Conservation (phyloP, 2,797 vertebrate species). For the Xenopus petersii region DNA sequence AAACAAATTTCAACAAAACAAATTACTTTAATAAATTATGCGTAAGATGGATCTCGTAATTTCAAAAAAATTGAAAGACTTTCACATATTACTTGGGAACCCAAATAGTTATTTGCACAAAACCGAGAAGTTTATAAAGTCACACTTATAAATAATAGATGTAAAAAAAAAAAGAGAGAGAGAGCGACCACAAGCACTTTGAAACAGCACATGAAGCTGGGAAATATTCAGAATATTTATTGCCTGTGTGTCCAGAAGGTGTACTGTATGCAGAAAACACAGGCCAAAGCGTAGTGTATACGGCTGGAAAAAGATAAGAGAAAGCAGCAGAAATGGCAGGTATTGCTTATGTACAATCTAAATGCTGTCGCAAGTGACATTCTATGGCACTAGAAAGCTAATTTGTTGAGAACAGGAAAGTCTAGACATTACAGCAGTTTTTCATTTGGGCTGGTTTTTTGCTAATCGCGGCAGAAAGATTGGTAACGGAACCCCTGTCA, state of each 20-base stretch:
- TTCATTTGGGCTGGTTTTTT: constrained; percentile 73
- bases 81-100: constrained; percentile 3
- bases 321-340: constrained; percentile 8
- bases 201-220: neutral
- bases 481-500: constrained; percentile 72
- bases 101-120: constrained; percentile 11
- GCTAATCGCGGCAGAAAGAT: constrained; percentile 63
- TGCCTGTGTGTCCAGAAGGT: neutral
- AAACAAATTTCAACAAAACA: too few species aligned
- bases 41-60: constrained; percentile 1
- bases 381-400: neutral
- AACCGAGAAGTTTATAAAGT: constrained; percentile 15
- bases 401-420: neutral
- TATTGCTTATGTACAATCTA: constrained; percentile 23
- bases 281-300: constrained; percentile 14
- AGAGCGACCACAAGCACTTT: constrained; percentile 2
- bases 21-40: constrained; percentile 37
- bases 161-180: constrained; percentile 19
- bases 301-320: neutral
- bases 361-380: constrained; percentile 16
- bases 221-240: constrained; percentile 5
- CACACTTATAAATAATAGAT: constrained; percentile 29
- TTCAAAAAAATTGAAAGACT: constrained; percentile 9
- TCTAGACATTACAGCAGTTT: constrained; percentile 79
- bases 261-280: constrained; percentile 4